Base-by-base conservation (phyloP, 2,113 vertebrate species). In the Erpornis zantholeuca region DNA sequence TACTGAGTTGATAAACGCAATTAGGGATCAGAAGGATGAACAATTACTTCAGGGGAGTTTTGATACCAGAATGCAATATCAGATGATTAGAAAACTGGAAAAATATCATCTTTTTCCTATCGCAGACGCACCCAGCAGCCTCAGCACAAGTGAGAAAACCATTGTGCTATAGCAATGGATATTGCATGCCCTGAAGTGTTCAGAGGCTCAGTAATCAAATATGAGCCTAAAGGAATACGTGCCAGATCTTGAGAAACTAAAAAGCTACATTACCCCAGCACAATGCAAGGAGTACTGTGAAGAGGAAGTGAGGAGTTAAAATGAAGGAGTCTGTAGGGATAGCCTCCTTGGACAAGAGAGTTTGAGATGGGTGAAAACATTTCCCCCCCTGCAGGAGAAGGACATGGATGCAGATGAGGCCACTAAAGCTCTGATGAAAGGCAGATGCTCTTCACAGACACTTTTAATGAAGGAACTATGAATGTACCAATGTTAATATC, bases 11-110 rank as follows among this genome's bases (percentile, higher is more conserved):
- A 97, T 94, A 96, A 96, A 96, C 72, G 86, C 92, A 97, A 93
- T 96, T 95, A 96, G 86, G 86, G 82, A 96, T 94, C 88, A 96
- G 88, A 95, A 86, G 70, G 80, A 93, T 84, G 92, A 96, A 94
- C 95, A 96, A 93, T 95, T 95, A 96, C 92, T 94, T 97, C 90
- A 83, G 83, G 82, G 92, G 69, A 92, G 60, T 88, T 94, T 88
- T 88, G 92, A 94, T 91, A 92, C 77, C 61, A 92, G 92, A 95
- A 92, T 93, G 80, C 61, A 96, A 94, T 93, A 96, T 83, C 79
- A 84, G 82, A 90, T 96, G 40, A 95, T 94, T 88, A 90, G 80
- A 94, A 95, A 96, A 94, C 77, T 79, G 36, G 68, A 73, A 93
- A 94, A 95, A 78, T 82, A 92, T 82, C 4, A 88, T 92, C 44